Evolutionary conservation across 2,797 vertebrate species (phyloP).

Genomic region (Capromys pilorides): DNA sequence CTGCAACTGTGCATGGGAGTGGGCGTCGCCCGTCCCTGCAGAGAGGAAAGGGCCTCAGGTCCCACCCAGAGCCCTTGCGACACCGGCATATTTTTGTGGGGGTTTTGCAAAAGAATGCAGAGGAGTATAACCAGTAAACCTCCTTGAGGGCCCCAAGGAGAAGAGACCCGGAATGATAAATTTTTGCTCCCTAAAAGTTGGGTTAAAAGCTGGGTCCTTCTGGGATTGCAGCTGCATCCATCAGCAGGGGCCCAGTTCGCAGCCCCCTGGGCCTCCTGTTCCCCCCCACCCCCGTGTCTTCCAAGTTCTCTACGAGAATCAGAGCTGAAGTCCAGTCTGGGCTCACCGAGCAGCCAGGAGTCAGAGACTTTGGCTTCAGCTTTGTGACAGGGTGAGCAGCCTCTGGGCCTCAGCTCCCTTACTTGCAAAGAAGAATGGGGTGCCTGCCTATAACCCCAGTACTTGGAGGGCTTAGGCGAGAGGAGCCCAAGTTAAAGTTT

Average conservation of each 20-base stretch:
- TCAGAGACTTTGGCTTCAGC: neutral
- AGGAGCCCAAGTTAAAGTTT: neutral
- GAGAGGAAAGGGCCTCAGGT: rapidly evolving
- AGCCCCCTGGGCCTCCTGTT: rapidly evolving
- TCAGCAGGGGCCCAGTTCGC: too few relatives aligned
- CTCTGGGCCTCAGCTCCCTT: too few relatives aligned
- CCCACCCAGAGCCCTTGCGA: too few relatives aligned
- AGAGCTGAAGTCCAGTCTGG: neutral
- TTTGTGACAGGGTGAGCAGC: too few relatives aligned
- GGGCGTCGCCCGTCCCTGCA: neutral
- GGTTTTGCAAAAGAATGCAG: neutral
- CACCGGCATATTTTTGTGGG: neutral
- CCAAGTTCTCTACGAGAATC: neutral
- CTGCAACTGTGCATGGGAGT: neutral
- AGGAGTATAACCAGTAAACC: rapidly evolving
- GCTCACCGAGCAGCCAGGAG: neutral
- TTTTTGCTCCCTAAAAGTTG: neutral
- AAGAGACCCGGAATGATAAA: neutral
- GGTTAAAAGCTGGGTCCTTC: neutral
- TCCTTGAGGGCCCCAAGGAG: neutral
- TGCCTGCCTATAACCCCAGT: neutral
- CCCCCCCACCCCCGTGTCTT: too few relatives aligned
- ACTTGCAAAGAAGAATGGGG: too few relatives aligned
- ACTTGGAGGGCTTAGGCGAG: neutral
- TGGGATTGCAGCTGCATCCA: neutral